Evolutionary conservation across 1,140 invertebrate genomes (phyloP), one percentile per base, ranked within the genome.

Genomic region (Diorhabda sublineata): DNA sequence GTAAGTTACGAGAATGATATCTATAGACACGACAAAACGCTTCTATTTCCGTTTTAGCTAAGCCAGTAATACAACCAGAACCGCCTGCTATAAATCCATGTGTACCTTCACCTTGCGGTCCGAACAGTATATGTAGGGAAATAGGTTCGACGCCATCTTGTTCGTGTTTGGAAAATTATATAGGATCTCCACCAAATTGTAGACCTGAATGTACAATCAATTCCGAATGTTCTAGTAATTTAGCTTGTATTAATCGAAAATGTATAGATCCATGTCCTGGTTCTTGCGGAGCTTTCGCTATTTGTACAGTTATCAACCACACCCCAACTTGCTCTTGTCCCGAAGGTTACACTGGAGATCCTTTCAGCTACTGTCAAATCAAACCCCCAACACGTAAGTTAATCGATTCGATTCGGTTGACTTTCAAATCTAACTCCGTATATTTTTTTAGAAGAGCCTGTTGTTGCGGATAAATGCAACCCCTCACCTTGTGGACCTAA

Each of bases 401-500:
- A 26, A 26, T 26, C 26, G 26, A 26, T 26, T 26, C 3, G 42
- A 66, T 58, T 5, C 4, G 8, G 5, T 26, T 26, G 26, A 26
- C 26, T 26, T 26, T 26, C 26, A 26, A 26, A 26, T 26, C 26
- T 26, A 26, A 26, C 26, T 26, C 0, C 26, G 26, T 26, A 26
- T 26, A 26, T 26, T 26, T 45, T 44, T 80, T 76, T 84, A 42
- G 77, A 82, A 42, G 77, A 82, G 61, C 77, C 79, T 63, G 82
- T 85, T 72, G 83, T 84, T 67, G 81, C 82, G 2, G 84, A 87
- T 73, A 83, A 87, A 2, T 92, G 91, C 73, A 85, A 89, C 81
- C 91, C 91, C 6, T 90, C 90, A 6, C 90, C 90, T 3, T 93
- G 91, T 83, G 92, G 92, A 57, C 77, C 80, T 26, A 94, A 94